Conservation (phyloP, 2,113 vertebrate species). For the Dendrocopos noguchii region DNA sequence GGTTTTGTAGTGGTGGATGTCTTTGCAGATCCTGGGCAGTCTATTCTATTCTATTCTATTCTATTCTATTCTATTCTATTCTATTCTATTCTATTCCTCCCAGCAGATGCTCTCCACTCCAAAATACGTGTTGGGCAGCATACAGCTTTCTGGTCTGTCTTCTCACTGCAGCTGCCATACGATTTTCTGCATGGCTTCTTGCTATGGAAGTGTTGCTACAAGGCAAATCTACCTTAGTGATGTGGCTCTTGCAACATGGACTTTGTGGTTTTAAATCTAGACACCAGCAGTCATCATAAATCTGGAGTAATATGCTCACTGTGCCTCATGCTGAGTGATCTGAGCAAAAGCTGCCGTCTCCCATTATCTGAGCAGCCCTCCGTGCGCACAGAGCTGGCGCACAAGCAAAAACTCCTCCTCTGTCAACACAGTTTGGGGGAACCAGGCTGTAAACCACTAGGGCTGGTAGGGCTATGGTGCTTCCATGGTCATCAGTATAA, state of each 20-base stretch:
- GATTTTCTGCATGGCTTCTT: not conserved
- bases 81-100: no score
- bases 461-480: not conserved
- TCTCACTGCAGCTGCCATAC: not conserved
- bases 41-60: no score
- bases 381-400: not conserved
- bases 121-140: accelerated
- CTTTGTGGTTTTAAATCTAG: not conserved
- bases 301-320: not conserved
- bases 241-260: not conserved
- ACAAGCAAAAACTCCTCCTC: not conserved
- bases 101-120: not conserved
- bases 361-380: not conserved
- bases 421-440: not conserved
- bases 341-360: not conserved
- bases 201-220: not conserved
- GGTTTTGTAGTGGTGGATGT: not conserved
- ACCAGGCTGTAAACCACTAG: not conserved
- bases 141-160: not conserved
- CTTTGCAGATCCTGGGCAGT: not conserved
- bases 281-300: not conserved
- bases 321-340: not conserved
- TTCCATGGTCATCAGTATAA: not conserved
- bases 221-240: not conserved
- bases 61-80: no score